Base-by-base conservation (phyloP, 2,888 invertebrate species). In the Sussaba pulchella region DNA sequence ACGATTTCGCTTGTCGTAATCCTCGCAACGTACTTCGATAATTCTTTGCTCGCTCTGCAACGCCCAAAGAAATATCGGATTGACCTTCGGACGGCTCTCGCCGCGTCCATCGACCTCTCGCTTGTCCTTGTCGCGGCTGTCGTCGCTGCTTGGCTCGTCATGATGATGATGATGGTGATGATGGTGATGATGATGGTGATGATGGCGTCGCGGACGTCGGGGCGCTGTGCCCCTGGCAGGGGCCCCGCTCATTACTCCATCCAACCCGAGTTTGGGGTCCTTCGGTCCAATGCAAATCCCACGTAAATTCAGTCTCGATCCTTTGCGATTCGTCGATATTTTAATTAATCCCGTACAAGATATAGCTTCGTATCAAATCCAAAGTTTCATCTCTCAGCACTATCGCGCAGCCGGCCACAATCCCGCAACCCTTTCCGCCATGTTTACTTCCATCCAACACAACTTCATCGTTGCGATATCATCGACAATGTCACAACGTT, bases 11-110 rank as follows among this genome's bases (percentile, higher is more conserved):
- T 96, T 95, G 93, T 97, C 97, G 94, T 97, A 97, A 92, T 97
- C 97, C 92, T 97, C 97, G 93, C 97, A 97, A 92, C 95, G 95
- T 87, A 97, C 97, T 92, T 96, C 96, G 90, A 96, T 95, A 92
- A 97, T 96, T 91, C 95, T 94, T 83, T 96, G 96, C 92, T 96
- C 96, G 87, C 95, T 95, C 92, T 96, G 96, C 90, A 96, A 95
- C 82, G 96, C 96, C 97, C 97, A 97, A 86, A 97, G 94, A 92
- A 97, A 97, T 85, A 97, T 96, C 85, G 97, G 97, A 90, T 96
- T 96, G 86, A 96, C 95, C 81, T 92, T 92, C 79, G 95, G 95
- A 87, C 96, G 94, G 88, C 93, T 93, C 90, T 94, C 67, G 70
- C 94, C 92, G 87, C 92, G 88, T 0, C 61, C 24, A 12, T 31